Base-by-base conservation (phyloP, 2,113 vertebrate genomes). In the Colius striatus region DNA sequence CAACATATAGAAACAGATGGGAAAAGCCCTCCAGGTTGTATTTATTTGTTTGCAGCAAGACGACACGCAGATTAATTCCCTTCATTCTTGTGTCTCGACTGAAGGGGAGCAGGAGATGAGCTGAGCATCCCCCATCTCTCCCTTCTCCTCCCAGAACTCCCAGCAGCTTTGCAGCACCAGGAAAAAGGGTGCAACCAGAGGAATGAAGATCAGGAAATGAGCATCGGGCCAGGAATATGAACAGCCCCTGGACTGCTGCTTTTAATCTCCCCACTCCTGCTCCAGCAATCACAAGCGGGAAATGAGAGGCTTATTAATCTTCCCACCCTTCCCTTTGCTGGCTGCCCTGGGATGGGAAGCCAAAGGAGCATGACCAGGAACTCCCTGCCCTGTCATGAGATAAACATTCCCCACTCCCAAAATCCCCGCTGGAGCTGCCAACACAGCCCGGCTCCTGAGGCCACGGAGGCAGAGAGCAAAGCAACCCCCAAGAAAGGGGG, bases 1-100 rank as follows among this genome's bases (percentile, higher is more conserved):
- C 84, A 96, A 93, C 89, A 81, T 57, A 89, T 38, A 96, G 78
- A 94, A 87, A 92, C 92, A 95, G 96, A 94, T 94, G 96, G 90
- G 85, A 6, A 55, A 61, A 72, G 68, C 84, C 91, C 92, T 95
- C 93, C 78, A 67, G 95, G 89, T 93, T 96, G 84, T 85, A 90
- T 95, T 96, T 95, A 32, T 79, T 93, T 83, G 95, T 84, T 83
- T 94, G 66, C 60, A 88, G 83, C 66, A 68, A 89, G 97, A 30
- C 51, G 91, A 85, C 77, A 66, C 41, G 70, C 41, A 73, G 81
- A 89, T 95, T 92, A 66, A 95, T 77, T 94, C 90, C 93, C 81
- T 89, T 76, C 2, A 57, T 55, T 94, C 81, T 60, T 54, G 32
- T 32, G 16, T 84, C 89, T 94, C 38, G 0, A 71, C 65, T 55